Conservation (phyloP, 1,140 invertebrate genomes). For the Cydia fagiglandana region DNA sequence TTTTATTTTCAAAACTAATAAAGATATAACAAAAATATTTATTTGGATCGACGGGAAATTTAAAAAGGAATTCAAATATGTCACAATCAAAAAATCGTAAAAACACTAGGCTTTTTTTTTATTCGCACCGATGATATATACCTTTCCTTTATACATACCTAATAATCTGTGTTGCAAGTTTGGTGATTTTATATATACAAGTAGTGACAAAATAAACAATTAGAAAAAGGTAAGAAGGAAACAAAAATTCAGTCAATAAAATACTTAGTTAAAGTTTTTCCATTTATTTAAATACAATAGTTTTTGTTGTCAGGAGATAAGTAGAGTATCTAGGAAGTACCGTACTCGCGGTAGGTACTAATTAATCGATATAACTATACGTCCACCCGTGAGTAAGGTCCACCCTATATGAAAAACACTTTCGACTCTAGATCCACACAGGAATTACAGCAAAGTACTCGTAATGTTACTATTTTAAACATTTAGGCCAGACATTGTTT, state of each 20-base stretch:
- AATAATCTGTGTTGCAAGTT: too few relatives aligned
- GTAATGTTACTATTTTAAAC: neutral
- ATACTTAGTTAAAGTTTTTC: neutral
- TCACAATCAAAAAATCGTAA: too few relatives aligned
- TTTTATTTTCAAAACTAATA: too few relatives aligned
- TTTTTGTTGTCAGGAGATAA: constrained; percentile 22
- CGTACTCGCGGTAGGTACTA: neutral
- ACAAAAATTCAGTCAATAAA: neutral
- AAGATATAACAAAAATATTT: too few relatives aligned
- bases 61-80: too few relatives aligned
- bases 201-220: neutral
- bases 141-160: too few relatives aligned
- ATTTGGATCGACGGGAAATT: too few relatives aligned
- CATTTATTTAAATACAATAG: constrained; percentile 31
- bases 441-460: neutral
- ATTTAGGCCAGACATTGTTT: neutral
- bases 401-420: neutral
- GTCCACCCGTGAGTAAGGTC: neutral
- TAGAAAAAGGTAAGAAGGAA: neutral
- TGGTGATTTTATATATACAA: too few relatives aligned
- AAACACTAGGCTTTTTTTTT: too few relatives aligned
- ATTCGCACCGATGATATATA: too few relatives aligned
- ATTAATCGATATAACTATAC: neutral
- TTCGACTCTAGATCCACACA: constrained; percentile 19
- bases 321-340: neutral